phyloP scores from a whole-genome alignment of 1,140 invertebrate genomes.

The Drosophila prosaltans region DNA sequence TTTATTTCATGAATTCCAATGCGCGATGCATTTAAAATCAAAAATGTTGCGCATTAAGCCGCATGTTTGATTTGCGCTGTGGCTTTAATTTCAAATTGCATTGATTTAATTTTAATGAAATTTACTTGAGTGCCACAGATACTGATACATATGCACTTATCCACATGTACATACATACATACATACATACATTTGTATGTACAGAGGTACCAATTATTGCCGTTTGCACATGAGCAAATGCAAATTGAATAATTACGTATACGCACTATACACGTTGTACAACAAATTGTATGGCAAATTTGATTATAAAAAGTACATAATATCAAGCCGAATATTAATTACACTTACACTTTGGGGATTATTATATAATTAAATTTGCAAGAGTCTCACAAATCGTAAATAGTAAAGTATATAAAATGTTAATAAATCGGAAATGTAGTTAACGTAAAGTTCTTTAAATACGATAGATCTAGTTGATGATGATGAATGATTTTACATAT shows the following conservation, averaged over 20 bases:
- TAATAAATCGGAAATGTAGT: too few species aligned
- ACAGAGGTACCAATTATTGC: conserved; percentile 55
- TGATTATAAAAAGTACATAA: neutral
- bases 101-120: conserved; percentile 78
- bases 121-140: conserved; percentile 59
- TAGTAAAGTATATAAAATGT: too few species aligned
- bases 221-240: conserved; percentile 41
- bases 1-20: conserved; percentile 74
- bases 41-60: conserved; percentile 75
- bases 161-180: neutral
- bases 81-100: conserved; percentile 76
- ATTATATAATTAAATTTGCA: too few species aligned
- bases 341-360: too few species aligned
- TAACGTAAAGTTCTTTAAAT: too few species aligned
- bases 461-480: too few species aligned
- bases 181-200: neutral
- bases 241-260: conserved; percentile 66
- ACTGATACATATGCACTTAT: conserved; percentile 7
- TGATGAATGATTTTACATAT: too few species aligned
- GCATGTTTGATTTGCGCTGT: conserved; percentile 74
- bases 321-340: neutral
- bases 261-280: conserved; percentile 40
- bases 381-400: too few species aligned
- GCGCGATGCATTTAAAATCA: conserved; percentile 75
- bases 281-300: conserved; percentile 10